Conservation (phyloP, 2,113 vertebrate species). For the Marmota monax region DNA sequence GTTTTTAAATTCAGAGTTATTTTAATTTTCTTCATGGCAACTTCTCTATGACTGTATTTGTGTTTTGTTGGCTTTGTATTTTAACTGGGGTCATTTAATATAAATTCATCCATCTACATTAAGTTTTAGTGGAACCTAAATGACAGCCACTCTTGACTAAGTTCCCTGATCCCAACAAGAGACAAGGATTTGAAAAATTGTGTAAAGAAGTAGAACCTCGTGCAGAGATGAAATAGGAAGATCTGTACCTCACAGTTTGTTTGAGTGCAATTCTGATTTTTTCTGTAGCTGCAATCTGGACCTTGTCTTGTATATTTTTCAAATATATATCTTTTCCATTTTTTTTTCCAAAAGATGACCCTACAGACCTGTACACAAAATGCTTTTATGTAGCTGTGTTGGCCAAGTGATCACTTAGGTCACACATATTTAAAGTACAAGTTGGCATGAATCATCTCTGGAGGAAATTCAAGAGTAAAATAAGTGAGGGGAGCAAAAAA, state of each 20-base stretch:
- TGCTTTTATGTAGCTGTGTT: background rate
- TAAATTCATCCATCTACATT: conserved; percentile 25
- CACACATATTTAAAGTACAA: conserved; percentile 43
- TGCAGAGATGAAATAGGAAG: background rate
- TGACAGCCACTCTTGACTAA: conserved; percentile 10
- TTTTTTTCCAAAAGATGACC: background rate
- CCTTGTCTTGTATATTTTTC: background rate
- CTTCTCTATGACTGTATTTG: conserved; percentile 28
- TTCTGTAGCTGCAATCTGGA: background rate
- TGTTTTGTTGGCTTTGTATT: background rate
- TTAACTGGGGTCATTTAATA: background rate
- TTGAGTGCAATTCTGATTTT: background rate
- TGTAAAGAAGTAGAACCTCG: background rate
- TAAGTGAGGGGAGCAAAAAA: conserved; percentile 23
- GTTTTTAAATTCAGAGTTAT: conserved; percentile 46
- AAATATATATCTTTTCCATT: conserved; percentile 19
- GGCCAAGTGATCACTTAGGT: background rate
- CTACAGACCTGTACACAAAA: background rate
- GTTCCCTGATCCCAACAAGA: conserved; percentile 1
- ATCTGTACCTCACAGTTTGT: background rate
- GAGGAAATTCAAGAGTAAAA: conserved; percentile 41
- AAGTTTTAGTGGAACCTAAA: conserved; percentile 31
- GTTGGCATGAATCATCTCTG: conserved; percentile 38
- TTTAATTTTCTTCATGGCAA: conserved; percentile 59
- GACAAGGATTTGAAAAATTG: background rate